These are phyloP conservation scores for Hystrix cristata DNA, from an alignment of 2,113 vertebrate genomes.

Conservation along the genomic window DNA sequence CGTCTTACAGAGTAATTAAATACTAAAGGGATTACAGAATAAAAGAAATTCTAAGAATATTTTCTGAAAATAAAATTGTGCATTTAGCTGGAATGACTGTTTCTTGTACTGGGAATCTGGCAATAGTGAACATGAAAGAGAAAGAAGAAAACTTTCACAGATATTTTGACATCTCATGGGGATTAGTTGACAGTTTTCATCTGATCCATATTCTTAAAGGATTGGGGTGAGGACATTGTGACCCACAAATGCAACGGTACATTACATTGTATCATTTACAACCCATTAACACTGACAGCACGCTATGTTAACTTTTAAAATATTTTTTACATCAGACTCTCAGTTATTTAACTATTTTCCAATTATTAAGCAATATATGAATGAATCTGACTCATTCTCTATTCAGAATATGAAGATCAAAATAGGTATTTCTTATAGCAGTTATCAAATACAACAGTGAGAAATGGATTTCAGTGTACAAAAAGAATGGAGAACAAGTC, in stretches of 20 bases:
- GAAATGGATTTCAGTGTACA: conserved; percentile 24
- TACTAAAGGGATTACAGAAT: neutral
- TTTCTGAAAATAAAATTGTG: neutral
- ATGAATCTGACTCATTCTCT: conserved; percentile 52
- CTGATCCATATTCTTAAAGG: conserved; percentile 61
- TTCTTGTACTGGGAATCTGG: neutral
- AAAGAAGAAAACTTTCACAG: conserved; percentile 34
- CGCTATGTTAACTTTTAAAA: conserved; percentile 34
- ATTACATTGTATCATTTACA: conserved; percentile 56
- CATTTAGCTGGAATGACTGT: neutral
- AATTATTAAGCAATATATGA: conserved; percentile 69
- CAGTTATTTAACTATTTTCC: conserved; percentile 73
- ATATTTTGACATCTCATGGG: conserved; percentile 64
- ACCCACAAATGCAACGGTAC: conserved; percentile 60
- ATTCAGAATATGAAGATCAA: conserved; percentile 71
- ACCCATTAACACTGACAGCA: conserved; percentile 60
- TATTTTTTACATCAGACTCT: conserved; percentile 58
- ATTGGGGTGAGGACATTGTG: conserved; percentile 42
- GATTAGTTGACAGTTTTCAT: conserved; percentile 54
- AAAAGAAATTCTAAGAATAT: neutral
- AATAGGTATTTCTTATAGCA: conserved; percentile 71
- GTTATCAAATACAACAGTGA: conserved; percentile 60
- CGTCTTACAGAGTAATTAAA: neutral
- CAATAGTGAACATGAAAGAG: neutral
- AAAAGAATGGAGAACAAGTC: conserved; percentile 52